Base-by-base conservation (phyloP, 2,888 invertebrate species). In the Drosophila rellima region DNA sequence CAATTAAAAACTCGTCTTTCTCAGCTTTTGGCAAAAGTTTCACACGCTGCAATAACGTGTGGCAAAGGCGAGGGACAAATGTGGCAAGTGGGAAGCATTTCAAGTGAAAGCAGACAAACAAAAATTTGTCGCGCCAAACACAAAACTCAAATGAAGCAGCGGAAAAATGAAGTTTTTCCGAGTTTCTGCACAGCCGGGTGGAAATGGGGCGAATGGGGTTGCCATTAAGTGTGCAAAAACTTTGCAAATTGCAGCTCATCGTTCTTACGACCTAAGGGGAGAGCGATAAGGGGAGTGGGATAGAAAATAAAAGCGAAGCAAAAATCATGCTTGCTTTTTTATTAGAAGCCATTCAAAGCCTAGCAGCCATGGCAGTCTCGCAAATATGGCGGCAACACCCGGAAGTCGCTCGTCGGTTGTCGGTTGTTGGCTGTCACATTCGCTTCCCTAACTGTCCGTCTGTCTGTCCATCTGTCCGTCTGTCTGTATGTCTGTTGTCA, bases 201-300 rank as follows among this genome's bases (percentile, higher is more conserved):
- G 5, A 35, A 42, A 13, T 5, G 2, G n/a, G 26, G 18, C 42
- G 33, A 51, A n/a, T 4, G 42, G 33, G 18, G 33, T 37, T 66
- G 73, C 51, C 61, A 55, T 55, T 57, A 62, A 64, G 64, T 68
- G 68, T 68, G 86, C 70, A 77, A 88, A 87, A 88, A 88, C 80
- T 83, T 83, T 66, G 80, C 86, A 83, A 83, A 83, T 83, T 83
- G 83, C 83, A 78, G 80, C 82, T 85, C 88, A 88, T 86, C 72
- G 88, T 69, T 85, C 83, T 74, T 69, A 11, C 50, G 26, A 45
- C 44, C 47, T 17, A 56, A 20, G 29, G 40, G 44, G 23, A 29
- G 33, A 7, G 23, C 2, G 37, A 8, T 15, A 7, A 18, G 10
- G 47, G 45, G 15, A 10, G 18, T 13, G 29, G 2, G 11, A 85